A percentile compares a stretch with the other conserved stretches of the same genome.
phyloP scores from a whole-genome alignment of 23 tunicate species.

The Botrylloides violaceus region DNA sequence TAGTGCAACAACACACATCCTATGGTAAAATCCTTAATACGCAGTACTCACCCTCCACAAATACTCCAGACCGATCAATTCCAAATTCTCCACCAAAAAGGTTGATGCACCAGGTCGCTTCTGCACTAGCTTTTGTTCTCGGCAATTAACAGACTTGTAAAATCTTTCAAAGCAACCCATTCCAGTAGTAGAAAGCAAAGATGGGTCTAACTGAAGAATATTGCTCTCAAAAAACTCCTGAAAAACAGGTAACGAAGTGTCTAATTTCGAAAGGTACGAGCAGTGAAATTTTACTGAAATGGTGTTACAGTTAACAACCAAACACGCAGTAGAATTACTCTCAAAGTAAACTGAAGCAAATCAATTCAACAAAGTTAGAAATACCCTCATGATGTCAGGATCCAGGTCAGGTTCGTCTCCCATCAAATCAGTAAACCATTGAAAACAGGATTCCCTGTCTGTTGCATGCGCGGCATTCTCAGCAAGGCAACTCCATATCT shows the following conservation, averaged over 20 bases:
- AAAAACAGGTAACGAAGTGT: background rate
- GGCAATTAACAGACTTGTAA: slow-evolving; percentile 22
- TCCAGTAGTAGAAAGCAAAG: slow-evolving; percentile 9
- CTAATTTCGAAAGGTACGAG: too few species aligned
- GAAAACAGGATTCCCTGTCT: slow-evolving; percentile 33
- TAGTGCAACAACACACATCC: too few species aligned
- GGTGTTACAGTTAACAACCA: too few species aligned
- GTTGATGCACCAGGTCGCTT: slow-evolving; percentile 8
- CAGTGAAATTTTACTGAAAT: too few species aligned
- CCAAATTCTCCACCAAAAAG: slow-evolving; percentile 15
- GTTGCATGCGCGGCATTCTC: slow-evolving; percentile 7
- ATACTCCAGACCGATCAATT: slow-evolving; percentile 23
- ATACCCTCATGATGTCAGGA: slow-evolving; percentile 27
- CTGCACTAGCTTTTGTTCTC: slow-evolving; percentile 23
- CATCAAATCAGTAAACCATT: slow-evolving; percentile 34
- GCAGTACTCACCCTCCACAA: slow-evolving; percentile 10
- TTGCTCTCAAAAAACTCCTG: slow-evolving; percentile 26
- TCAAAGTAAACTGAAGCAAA: too few species aligned
- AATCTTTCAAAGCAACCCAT: slow-evolving; percentile 26
- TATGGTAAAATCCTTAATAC: too few species aligned
- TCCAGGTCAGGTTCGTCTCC: slow-evolving; percentile 43
- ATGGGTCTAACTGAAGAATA: slow-evolving; percentile 29
- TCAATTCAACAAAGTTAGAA: background rate
- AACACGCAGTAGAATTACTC: too few species aligned
- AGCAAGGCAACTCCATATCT: slow-evolving; percentile 26